phyloP scores from a whole-genome alignment of 2,797 vertebrate species.

The Sebastes itinus region DNA sequence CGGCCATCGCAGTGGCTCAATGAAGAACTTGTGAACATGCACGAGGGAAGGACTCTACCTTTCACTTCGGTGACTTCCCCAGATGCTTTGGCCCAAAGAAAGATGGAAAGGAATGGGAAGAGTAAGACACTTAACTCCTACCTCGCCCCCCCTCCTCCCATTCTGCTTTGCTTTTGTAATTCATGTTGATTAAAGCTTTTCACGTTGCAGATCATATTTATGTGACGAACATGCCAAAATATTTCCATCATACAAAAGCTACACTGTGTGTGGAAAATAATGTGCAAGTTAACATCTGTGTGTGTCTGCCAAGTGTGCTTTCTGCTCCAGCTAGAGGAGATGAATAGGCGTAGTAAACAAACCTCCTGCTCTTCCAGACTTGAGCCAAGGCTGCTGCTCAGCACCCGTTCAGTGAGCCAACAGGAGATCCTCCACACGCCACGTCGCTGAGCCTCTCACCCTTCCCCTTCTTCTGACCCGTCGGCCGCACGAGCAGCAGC shows the following conservation, averaged over 20 bases:
- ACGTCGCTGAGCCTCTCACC: constrained; percentile 43
- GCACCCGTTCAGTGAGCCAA: constrained; percentile 71
- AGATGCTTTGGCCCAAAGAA: constrained; percentile 78
- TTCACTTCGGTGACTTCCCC: constrained; percentile 71
- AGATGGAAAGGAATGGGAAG: constrained; percentile 76
- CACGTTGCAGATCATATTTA: constrained; percentile 11
- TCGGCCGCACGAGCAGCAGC: not conserved
- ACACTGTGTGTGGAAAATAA: constrained; percentile 57
- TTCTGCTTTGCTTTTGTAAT: constrained; percentile 30
- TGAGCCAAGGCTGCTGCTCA: constrained; percentile 72
- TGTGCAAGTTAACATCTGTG: constrained; percentile 59
- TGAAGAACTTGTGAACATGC: constrained; percentile 78
- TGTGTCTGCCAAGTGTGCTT: constrained; percentile 59
- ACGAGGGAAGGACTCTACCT: constrained; percentile 66
- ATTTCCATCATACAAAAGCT: constrained; percentile 46
- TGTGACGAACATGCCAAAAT: constrained; percentile 45
- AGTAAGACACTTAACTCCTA: constrained; percentile 63
- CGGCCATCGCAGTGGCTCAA: constrained; percentile 60
- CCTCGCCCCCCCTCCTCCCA: not conserved
- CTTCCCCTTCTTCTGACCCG: constrained; percentile 28
- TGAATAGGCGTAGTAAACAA: constrained; percentile 72
- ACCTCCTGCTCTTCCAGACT: constrained; percentile 72
- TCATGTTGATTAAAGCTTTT: constrained; percentile 14
- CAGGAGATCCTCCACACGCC: constrained; percentile 45
- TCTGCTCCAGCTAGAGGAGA: constrained; percentile 63